phyloP scores from a whole-genome alignment of 1,140 invertebrate genomes.

The Pogonognathellus flavescens region DNA sequence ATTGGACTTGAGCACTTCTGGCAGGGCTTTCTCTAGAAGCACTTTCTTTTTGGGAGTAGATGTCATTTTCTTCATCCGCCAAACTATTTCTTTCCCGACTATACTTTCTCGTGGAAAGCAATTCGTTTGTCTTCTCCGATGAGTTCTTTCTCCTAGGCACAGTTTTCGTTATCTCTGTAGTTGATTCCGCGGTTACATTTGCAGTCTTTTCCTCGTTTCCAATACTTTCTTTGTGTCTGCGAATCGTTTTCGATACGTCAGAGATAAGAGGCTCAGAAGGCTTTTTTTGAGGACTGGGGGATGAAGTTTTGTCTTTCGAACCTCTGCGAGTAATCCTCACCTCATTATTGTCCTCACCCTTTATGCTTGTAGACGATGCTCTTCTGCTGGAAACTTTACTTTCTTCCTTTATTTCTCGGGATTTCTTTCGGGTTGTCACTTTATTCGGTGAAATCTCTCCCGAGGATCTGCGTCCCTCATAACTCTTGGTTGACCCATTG shows the following conservation, averaged over 20 bases:
- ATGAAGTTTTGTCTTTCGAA: background rate
- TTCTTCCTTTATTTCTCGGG: background rate
- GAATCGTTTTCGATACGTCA: background rate
- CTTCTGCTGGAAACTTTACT: background rate
- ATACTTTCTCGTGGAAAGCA: slow-evolving; percentile 45
- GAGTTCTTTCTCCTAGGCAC: slow-evolving; percentile 21
- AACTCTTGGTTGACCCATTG: background rate
- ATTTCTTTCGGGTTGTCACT: slow-evolving; percentile 17
- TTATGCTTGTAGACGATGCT: background rate
- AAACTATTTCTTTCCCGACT: slow-evolving; percentile 2
- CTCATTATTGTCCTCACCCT: background rate
- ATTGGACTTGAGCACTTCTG: background rate
- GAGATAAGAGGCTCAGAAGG: too few relatives aligned
- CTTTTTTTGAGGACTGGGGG: background rate
- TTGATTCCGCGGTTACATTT: background rate
- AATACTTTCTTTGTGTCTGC: background rate
- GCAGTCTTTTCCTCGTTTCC: background rate
- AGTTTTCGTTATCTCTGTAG: background rate
- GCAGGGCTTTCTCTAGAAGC: background rate
- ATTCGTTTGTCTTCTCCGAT: slow-evolving; percentile 12
- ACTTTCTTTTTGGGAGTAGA: background rate
- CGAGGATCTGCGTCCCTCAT: slow-evolving; percentile 20
- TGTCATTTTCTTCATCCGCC: background rate
- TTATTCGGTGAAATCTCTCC: background rate
- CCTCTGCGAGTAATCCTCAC: background rate